Percentiles rank a stretch among this genome's conserved stretches.
These are phyloP conservation scores for Microchrysa polita DNA, from an alignment of 2,888 invertebrate genomes.

Conservation along the genomic window DNA sequence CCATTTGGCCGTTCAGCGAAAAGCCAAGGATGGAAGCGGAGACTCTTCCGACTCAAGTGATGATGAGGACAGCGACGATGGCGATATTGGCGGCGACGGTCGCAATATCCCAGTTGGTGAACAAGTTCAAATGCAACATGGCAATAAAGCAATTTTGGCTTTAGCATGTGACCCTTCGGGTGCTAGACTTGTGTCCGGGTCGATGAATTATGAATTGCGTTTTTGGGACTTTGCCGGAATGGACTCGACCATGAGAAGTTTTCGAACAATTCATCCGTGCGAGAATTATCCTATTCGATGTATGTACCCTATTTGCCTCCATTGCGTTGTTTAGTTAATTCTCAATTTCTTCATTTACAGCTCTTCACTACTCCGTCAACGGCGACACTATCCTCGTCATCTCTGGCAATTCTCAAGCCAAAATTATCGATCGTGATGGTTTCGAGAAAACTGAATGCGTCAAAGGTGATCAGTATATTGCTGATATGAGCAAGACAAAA, in stretches of 20 bases:
- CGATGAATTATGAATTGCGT: constrained; percentile 94
- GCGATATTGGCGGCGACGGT: constrained; percentile 64
- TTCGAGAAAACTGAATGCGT: constrained; percentile 92
- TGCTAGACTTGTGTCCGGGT: constrained; percentile 86
- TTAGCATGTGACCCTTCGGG: constrained; percentile 94
- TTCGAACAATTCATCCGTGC: constrained; percentile 92
- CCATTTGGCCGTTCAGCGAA: constrained; percentile 40
- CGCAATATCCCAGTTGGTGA: constrained; percentile 78
- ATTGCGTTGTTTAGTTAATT: background rate
- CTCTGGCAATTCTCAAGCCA: constrained; percentile 91
- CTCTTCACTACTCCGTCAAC: constrained; percentile 85
- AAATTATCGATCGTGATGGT: constrained; percentile 93
- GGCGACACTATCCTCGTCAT: constrained; percentile 94
- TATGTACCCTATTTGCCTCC: too few species aligned
- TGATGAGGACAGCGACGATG: constrained; percentile 65
- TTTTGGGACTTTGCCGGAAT: constrained; percentile 99
- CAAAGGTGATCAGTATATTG: constrained; percentile 95
- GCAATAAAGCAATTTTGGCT: constrained; percentile 88
- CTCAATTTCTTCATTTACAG: constrained; percentile 14
- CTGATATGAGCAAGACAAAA: constrained; percentile 91
- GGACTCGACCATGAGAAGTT: constrained; percentile 91
- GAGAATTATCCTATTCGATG: constrained; percentile 94
- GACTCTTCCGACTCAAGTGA: constrained; percentile 55
- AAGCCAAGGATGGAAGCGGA: constrained; percentile 36
- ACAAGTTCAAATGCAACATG: constrained; percentile 88